Percentiles rank a stretch among this genome's conserved stretches.
These are phyloP conservation scores for Cheilosia urbana DNA, from an alignment of 2,888 invertebrate species.

Conservation along the genomic window DNA sequence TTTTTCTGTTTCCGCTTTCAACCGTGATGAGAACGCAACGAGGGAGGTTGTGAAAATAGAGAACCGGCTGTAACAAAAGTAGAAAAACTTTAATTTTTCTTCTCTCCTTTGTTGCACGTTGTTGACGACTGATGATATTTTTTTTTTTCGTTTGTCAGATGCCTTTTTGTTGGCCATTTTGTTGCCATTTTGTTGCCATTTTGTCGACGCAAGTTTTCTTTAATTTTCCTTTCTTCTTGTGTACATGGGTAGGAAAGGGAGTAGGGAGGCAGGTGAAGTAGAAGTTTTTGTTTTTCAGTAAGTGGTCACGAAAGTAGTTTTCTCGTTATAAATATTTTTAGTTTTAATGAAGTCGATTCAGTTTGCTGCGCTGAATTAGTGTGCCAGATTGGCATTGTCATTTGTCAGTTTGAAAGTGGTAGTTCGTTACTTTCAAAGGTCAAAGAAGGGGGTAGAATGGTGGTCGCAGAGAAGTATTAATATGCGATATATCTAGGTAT, in stretches of 20 bases:
- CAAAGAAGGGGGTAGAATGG: too few relatives aligned
- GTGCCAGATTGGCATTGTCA: too few relatives aligned
- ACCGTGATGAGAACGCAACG: conserved; percentile 45
- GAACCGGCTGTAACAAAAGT: conserved; percentile 38
- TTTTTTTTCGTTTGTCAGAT: conserved; percentile 21
- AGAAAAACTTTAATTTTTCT: conserved; percentile 38
- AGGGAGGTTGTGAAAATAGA: conserved; percentile 8
- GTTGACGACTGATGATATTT: conserved; percentile 56
- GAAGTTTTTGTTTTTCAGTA: conserved; percentile 16
- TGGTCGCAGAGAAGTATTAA: too few relatives aligned
- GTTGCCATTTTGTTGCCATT: conserved; percentile 9
- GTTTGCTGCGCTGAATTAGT: neutral
- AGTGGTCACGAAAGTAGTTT: conserved; percentile 14
- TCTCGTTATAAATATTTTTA: neutral
- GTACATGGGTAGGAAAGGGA: conserved; percentile 1
- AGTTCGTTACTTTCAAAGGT: too few relatives aligned
- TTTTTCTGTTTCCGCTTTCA: conserved; percentile 9
- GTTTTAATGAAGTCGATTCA: conserved; percentile 3
- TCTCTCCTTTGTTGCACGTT: conserved; percentile 50
- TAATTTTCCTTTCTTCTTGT: conserved; percentile 38
- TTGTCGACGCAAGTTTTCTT: conserved; percentile 10
- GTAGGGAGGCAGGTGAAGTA: conserved; percentile 21
- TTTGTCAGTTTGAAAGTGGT: too few relatives aligned
- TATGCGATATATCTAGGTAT: too few relatives aligned
- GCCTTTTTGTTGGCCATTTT: neutral